Percentiles rank a stretch among this genome's conserved stretches.
phyloP scores from a whole-genome alignment of 2,888 invertebrate genomes.

The Strigamia transsilvanica region DNA sequence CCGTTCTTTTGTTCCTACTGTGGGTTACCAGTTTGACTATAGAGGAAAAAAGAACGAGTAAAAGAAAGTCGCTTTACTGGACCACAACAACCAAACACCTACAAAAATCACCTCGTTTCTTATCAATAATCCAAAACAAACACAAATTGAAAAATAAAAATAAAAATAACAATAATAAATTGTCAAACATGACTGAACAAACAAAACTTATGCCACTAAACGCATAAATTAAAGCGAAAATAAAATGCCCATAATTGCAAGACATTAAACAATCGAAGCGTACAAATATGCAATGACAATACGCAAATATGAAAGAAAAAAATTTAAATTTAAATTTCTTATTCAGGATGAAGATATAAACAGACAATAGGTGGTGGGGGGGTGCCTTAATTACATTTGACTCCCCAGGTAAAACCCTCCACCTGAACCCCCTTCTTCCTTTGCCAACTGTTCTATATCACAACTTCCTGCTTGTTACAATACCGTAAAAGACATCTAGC shows the following conservation, averaged over 20 bases:
- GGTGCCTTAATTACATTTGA: conserved; percentile 4
- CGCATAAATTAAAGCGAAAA: neutral
- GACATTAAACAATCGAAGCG: neutral
- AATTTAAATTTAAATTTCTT: neutral
- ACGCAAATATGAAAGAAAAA: neutral
- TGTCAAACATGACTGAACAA: neutral
- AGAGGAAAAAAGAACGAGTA: neutral
- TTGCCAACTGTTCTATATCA: conserved; percentile 29
- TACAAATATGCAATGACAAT: neutral
- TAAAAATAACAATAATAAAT: neutral
- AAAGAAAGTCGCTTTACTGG: conserved; percentile 23
- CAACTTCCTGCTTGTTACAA: neutral
- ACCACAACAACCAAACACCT: neutral
- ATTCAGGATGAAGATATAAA: neutral
- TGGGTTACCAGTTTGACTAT: conserved; percentile 23
- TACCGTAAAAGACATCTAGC: neutral
- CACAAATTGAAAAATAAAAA: too few relatives aligned
- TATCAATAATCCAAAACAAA: too few relatives aligned
- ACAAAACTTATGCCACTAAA: conserved; percentile 5
- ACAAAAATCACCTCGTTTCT: too few relatives aligned
- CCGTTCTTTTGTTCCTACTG: conserved; percentile 43
- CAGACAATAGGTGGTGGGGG: neutral
- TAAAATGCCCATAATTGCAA: neutral
- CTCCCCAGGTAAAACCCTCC: neutral
- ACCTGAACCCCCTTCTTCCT: conserved; percentile 44